A percentile compares a stretch with the other conserved stretches of the same genome.
Evolutionary conservation across 2,113 vertebrate species (phyloP).

Genomic region (Perca fluviatilis): DNA sequence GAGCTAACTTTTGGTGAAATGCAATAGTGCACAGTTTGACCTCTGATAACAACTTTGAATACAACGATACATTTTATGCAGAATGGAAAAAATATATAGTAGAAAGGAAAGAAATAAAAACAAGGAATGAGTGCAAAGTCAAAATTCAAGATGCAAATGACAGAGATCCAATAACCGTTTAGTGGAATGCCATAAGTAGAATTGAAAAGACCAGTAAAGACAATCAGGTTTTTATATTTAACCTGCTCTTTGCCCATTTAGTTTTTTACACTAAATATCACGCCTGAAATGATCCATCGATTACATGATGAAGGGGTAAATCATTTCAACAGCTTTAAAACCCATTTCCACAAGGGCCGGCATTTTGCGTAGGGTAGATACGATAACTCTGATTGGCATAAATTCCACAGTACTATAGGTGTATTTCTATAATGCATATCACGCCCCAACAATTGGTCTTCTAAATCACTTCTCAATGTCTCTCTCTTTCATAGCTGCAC

Average conservation of each 20-base stretch:
- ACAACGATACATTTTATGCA: background rate
- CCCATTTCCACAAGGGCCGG: background rate
- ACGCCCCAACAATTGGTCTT: conserved; percentile 25
- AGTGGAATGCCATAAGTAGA: background rate
- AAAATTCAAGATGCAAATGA: background rate
- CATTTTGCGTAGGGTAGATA: conserved; percentile 8
- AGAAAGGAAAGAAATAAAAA: background rate
- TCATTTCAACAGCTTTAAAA: background rate
- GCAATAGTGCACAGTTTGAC: background rate
- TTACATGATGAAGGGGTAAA: background rate
- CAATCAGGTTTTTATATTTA: background rate
- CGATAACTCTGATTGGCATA: conserved; percentile 14
- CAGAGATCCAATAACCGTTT: background rate
- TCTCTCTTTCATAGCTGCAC: conserved; percentile 32
- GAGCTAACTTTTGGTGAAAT: conserved; percentile 8
- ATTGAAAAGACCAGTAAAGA: background rate
- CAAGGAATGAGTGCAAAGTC: background rate
- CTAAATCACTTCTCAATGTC: conserved; percentile 24
- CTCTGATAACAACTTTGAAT: conserved; percentile 4
- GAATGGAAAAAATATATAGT: no score
- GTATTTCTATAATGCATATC: conserved; percentile 19
- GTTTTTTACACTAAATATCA: background rate
- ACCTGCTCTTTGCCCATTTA: background rate
- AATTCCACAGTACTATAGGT: background rate
- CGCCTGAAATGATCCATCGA: conserved; percentile 12